A percentile compares a stretch with the other conserved stretches of the same genome.
Conservation (phyloP, 2,797 vertebrate genomes). For the Falco novaeseelandiae region DNA sequence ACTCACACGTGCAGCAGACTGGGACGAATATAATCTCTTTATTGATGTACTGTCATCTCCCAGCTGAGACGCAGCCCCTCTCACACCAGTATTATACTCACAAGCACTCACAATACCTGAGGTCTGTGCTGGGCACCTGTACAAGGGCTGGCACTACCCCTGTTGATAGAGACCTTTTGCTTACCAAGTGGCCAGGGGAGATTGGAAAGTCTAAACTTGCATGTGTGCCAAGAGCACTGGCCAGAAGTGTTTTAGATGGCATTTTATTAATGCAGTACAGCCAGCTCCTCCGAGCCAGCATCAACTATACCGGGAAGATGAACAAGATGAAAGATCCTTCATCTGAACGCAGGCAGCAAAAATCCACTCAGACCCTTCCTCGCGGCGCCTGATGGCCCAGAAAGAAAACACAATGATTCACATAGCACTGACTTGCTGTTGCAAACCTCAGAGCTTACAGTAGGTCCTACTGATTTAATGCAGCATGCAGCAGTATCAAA, state of each 20-base stretch:
- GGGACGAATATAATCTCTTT: neutral
- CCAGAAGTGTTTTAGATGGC: neutral
- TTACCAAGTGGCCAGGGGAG: neutral
- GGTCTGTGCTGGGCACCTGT: neutral
- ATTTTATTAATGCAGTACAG: neutral
- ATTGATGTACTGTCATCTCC: neutral
- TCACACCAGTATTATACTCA: neutral
- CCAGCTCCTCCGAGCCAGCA: neutral
- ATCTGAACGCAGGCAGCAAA: neutral
- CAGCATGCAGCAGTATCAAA: neutral
- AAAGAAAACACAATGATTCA: slow-evolving; percentile 35
- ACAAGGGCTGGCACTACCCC: neutral
- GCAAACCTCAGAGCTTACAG: neutral
- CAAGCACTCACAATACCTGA: neutral
- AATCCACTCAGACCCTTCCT: neutral
- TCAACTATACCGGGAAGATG: neutral
- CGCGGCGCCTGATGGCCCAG: neutral
- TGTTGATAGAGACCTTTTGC: neutral
- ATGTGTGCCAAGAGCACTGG: neutral
- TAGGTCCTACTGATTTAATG: slow-evolving; percentile 28
- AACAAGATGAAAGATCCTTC: slow-evolving; percentile 18
- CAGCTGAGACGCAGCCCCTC: neutral
- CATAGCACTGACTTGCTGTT: neutral
- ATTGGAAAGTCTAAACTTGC: neutral
- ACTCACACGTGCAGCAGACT: neutral